Evolutionary conservation across 1,140 invertebrate species (phyloP).

Genomic region (Leptinotarsa texana): DNA sequence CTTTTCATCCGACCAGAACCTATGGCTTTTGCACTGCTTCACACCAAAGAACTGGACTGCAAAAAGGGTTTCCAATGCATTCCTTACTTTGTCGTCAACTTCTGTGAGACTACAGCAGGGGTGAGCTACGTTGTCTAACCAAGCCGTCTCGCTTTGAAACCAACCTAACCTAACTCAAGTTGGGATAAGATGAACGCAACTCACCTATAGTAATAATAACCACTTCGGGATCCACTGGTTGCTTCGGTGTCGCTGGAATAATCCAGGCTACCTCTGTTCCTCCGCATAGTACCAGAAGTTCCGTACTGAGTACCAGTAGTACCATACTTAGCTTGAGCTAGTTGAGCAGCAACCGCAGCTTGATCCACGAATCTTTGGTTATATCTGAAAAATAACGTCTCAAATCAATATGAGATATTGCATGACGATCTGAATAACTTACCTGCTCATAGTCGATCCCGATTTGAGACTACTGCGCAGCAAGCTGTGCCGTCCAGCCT

Average conservation of each 20-base stretch:
- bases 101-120: too few relatives aligned
- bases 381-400: conserved; percentile 50
- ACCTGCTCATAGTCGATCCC: conserved; percentile 58
- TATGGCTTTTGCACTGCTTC: too few relatives aligned
- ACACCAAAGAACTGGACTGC: too few relatives aligned
- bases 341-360: conserved; percentile 58
- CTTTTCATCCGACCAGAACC: too few relatives aligned
- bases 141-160: too few relatives aligned
- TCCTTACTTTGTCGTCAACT: too few relatives aligned
- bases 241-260: conserved; percentile 95
- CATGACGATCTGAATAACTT: conserved; percentile 12
- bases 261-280: conserved; percentile 76
- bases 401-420: background rate
- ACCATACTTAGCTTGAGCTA: conserved; percentile 54
- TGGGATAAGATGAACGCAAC: background rate
- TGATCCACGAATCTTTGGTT: conserved; percentile 63
- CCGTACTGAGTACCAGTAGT: conserved; percentile 42
- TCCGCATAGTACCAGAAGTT: conserved; percentile 59
- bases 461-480: conserved; percentile 77
- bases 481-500: conserved; percentile 72
- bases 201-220: conserved; percentile 76
- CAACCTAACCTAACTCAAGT: too few relatives aligned
- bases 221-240: conserved; percentile 74
- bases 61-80: too few relatives aligned
- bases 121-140: too few relatives aligned